Percentiles rank a stretch among this genome's conserved stretches.
Conservation (phyloP, 1,140 invertebrate genomes). For the Gyrodactylus salaris region DNA sequence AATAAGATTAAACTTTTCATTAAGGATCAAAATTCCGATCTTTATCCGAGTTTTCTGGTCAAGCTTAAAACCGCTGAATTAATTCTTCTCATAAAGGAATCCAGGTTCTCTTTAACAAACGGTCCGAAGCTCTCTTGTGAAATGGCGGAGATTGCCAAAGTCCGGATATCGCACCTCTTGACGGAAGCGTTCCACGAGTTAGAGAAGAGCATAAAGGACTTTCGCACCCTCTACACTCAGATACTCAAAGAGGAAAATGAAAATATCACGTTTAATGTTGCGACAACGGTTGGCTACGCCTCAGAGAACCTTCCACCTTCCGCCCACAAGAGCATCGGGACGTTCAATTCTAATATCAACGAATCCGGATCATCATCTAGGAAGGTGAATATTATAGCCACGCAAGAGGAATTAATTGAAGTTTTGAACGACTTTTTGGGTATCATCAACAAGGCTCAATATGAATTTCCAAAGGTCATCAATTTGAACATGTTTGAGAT, state of each 20-base stretch:
- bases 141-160: not conserved
- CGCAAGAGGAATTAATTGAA: constrained; percentile 18
- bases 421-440: constrained; percentile 18
- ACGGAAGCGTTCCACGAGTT: not conserved
- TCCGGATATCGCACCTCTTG: not conserved
- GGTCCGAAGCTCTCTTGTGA: not conserved
- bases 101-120: no score
- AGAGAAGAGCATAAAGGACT: not conserved
- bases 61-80: no score
- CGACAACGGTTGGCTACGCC: not conserved
- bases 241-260: not conserved
- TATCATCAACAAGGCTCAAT: constrained; percentile 18
- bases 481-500: constrained; percentile 51
- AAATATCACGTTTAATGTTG: not conserved
- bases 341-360: not conserved
- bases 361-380: not conserved
- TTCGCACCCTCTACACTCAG: not conserved
- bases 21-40: no score
- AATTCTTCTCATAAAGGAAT: no score
- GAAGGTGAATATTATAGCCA: constrained; percentile 11
- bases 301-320: no score
- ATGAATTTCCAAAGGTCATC: constrained; percentile 21
- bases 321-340: not conserved
- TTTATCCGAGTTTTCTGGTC: no score
- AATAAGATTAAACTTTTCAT: no score